These are phyloP conservation scores for Australoheros scitulus DNA, from an alignment of 2,113 vertebrate species.

Conservation along the genomic window DNA sequence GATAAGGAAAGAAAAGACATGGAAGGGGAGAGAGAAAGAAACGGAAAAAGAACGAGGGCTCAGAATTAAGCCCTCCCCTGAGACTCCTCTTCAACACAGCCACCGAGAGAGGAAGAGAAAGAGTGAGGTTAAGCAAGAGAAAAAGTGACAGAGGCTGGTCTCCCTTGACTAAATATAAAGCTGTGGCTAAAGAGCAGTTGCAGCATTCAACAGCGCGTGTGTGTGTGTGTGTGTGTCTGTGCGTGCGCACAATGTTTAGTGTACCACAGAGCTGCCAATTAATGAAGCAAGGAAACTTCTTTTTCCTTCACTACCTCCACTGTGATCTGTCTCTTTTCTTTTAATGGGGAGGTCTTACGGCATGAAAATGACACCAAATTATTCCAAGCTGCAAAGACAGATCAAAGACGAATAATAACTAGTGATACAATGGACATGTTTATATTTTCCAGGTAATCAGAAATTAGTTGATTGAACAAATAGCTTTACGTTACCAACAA, in stretches of 20 bases:
- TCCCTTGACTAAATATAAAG: conserved; percentile 65
- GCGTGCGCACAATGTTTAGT: conserved; percentile 31
- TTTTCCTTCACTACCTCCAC: conserved; percentile 29
- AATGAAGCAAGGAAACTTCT: conserved; percentile 50
- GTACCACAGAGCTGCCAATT: conserved; percentile 55
- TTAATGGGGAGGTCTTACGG: conserved; percentile 30
- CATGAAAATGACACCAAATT: neutral
- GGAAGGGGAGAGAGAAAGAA: conserved; percentile 25
- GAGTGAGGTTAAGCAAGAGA: conserved; percentile 58
- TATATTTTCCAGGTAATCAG: neutral
- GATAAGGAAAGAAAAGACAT: conserved; percentile 56
- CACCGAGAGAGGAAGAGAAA: conserved; percentile 55
- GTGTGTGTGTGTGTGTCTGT: conserved; percentile 15
- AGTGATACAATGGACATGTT: neutral
- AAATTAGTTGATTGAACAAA: neutral
- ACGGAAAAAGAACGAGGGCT: conserved; percentile 49
- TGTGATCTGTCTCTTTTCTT: conserved; percentile 18
- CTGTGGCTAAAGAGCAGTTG: conserved; percentile 50
- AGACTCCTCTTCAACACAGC: conserved; percentile 64
- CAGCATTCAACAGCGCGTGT: conserved; percentile 10
- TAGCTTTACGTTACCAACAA: neutral
- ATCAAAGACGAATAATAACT: neutral
- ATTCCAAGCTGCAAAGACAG: neutral
- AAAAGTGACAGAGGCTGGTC: conserved; percentile 69
- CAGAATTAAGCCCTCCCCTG: conserved; percentile 71